Percentiles rank a stretch among this genome's conserved stretches.
Conservation (phyloP, 2,888 invertebrate species). For the Leptura quadrifasciata region DNA sequence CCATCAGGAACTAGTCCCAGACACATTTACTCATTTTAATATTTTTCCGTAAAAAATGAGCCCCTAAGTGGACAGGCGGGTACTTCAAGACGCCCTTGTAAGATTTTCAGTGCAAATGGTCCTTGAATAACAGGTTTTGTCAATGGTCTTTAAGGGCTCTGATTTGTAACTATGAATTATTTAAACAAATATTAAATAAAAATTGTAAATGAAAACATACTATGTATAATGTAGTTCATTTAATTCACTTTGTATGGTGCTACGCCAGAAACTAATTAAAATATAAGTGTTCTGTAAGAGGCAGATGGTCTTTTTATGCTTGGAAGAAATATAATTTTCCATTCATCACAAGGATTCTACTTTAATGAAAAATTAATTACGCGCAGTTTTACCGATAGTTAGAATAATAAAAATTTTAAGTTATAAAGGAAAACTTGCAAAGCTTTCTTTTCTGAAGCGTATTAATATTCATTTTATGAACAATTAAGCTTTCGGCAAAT, state of each 20-base stretch:
- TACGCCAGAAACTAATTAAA: neutral
- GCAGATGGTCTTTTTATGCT: neutral
- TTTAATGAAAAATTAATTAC: conserved; percentile 1
- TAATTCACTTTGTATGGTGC: neutral
- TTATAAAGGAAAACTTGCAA: neutral
- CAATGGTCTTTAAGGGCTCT: too few species aligned
- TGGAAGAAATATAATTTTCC: neutral
- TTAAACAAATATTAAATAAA: too few species aligned
- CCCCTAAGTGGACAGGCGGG: too few species aligned
- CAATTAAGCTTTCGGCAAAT: neutral
- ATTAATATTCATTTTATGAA: neutral
- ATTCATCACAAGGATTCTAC: neutral
- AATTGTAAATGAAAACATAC: too few species aligned
- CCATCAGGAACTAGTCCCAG: too few species aligned
- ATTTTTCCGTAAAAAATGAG: too few species aligned
- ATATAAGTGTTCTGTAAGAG: neutral
- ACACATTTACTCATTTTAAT: too few species aligned
- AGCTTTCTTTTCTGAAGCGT: neutral
- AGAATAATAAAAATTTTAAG: neutral
- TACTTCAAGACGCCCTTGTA: too few species aligned
- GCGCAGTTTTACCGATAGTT: neutral
- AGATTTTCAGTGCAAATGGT: too few species aligned
- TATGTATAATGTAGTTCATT: too few species aligned
- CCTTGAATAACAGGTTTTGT: too few species aligned
- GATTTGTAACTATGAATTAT: too few species aligned